Evolutionary conservation across 1,140 invertebrate genomes (phyloP), one percentile per base, ranked within the genome.

Genomic region (Galendromus occidentalis): DNA sequence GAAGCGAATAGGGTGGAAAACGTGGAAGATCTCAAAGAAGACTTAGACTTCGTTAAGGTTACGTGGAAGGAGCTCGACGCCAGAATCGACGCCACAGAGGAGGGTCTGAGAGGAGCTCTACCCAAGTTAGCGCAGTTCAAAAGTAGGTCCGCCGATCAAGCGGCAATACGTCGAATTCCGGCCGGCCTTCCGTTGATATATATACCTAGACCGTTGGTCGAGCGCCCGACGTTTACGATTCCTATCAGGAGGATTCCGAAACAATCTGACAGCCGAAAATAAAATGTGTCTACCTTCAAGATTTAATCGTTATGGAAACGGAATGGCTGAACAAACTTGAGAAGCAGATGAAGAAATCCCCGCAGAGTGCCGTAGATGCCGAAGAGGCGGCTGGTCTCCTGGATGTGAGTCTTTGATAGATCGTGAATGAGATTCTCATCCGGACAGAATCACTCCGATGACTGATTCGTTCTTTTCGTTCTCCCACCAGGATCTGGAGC

Each of bases 381-480:
- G 90, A 93, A 77, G 90, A 93, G 76, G 85, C 91, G 67, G 87
- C 86, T 30, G 88, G 90, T 73, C 85, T 90, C 73, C 79, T 92
- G 42, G 87, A 90, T 77, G 88, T 91, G 75, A 82, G 83, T 72
- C 28, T 25, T 14, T 17, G 14, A 25, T 25, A 7, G 80, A 82
- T 47, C 45, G 6, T 22, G 7, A 14, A 44, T 44, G 14, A 44
- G 42, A 44, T 44, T 44, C n/a, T 12, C 51, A 29, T 59, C 2
- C 22, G 22, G 25, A 29, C 14, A 9, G 25, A 59, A 59, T 47
- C 20, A 47, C 4, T 20, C 45, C 4, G 28, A 29, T 59, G 22
- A 4, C 51, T 59, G 14, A 20, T 18, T 59, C 20, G 51, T 5
- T 20, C 33, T 59, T 25, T 14, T 18, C 22, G 51, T 59, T 14